Evolutionary conservation across 2,888 invertebrate genomes (phyloP).

Genomic region (Agrochola macilenta): DNA sequence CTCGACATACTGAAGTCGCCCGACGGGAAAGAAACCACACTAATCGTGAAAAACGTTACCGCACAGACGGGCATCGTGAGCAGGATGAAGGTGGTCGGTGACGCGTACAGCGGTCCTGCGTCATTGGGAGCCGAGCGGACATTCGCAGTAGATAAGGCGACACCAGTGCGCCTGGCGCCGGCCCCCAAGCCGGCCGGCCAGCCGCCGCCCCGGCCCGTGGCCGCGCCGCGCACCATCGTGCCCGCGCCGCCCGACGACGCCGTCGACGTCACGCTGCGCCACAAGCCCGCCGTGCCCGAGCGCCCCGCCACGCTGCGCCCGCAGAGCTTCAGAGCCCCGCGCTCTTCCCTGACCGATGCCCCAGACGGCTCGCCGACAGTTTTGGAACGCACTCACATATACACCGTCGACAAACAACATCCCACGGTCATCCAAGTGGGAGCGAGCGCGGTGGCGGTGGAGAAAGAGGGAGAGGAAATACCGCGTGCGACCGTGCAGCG

Average conservation of each 20-base stretch:
- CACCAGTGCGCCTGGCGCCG: constrained; percentile 65
- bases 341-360: constrained; percentile 77
- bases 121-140: constrained; percentile 74
- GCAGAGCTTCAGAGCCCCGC: constrained; percentile 88
- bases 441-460: constrained; percentile 51
- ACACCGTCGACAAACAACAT: constrained; percentile 94
- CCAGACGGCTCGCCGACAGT: constrained; percentile 82
- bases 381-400: constrained; percentile 93
- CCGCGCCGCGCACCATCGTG: constrained; percentile 84
- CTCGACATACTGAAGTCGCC: constrained; percentile 74
- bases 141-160: constrained; percentile 48
- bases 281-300: constrained; percentile 95
- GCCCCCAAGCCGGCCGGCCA: constrained; percentile 68
- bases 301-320: constrained; percentile 93
- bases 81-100: constrained; percentile 84
- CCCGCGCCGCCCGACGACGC: constrained; percentile 74
- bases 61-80: constrained; percentile 86
- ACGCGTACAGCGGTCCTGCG: constrained; percentile 80
- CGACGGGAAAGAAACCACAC: constrained; percentile 77
- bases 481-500: constrained; percentile 84
- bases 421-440: constrained; percentile 92
- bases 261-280: constrained; percentile 89
- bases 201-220: constrained; percentile 77
- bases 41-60: constrained; percentile 82
- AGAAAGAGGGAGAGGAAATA: constrained; percentile 72